Conservation (phyloP, 2,888 invertebrate species). For the Aleiodes leptofemur region DNA sequence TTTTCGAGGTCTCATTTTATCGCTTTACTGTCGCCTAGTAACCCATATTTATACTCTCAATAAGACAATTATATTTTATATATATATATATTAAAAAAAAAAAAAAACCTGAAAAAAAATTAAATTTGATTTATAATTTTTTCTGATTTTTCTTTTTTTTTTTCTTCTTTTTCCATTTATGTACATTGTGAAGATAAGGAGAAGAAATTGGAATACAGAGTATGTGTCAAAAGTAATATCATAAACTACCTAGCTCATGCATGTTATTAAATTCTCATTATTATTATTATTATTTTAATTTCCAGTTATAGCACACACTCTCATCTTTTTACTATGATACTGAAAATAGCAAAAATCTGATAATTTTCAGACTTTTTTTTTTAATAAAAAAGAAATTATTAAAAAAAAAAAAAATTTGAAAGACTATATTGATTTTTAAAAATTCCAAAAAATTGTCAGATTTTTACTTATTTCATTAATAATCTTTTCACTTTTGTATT, state of each 20-base stretch:
- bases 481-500: constrained; percentile 37
- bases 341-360: too few species aligned
- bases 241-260: constrained; percentile 22
- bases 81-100: constrained; percentile 12
- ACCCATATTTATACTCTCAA: constrained; percentile 38
- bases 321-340: constrained; percentile 27
- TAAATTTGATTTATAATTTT: constrained; percentile 29
- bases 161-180: too few species aligned
- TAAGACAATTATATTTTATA: constrained; percentile 32
- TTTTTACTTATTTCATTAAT: too few species aligned
- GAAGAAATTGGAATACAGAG: constrained; percentile 9
- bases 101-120: constrained; percentile 23
- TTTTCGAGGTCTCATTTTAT: constrained; percentile 58
- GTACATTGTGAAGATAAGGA: background rate
- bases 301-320: constrained; percentile 31
- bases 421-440: too few species aligned
- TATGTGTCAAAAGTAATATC: constrained; percentile 24
- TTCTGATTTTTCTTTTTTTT: background rate
- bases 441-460: too few species aligned
- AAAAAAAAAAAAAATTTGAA: too few species aligned
- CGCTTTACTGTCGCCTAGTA: constrained; percentile 53
- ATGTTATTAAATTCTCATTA: constrained; percentile 14
- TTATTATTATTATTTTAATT: constrained; percentile 22
- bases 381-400: too few species aligned
- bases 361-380: too few species aligned